A percentile compares a stretch with the other conserved stretches of the same genome.
These are phyloP conservation scores for Habroteleia sp. DNA, from an alignment of 2,888 invertebrate species.

Conservation along the genomic window DNA sequence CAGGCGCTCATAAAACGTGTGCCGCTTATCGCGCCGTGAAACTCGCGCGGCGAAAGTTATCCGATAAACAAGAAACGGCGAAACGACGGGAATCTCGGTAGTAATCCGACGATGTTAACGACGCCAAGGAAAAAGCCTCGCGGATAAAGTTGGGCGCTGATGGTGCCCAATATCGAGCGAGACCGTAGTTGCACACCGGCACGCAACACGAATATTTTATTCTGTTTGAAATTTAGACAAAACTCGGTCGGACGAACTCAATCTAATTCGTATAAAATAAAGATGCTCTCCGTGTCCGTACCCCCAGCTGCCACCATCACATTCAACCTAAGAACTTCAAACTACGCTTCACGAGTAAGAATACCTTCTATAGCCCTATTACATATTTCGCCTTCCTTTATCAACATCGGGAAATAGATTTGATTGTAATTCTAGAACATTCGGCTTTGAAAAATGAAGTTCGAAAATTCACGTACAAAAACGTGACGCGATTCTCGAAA, in stretches of 20 bases:
- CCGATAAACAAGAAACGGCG: slow-evolving; percentile 65
- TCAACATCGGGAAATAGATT: slow-evolving; percentile 39
- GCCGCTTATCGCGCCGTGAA: slow-evolving; percentile 25
- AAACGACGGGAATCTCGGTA: slow-evolving; percentile 24
- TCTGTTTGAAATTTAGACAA: slow-evolving; percentile 54
- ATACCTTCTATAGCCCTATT: too few relatives aligned
- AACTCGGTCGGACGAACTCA: slow-evolving; percentile 34
- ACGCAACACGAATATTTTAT: slow-evolving; percentile 54
- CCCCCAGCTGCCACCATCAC: too few relatives aligned
- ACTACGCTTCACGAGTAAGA: slow-evolving; percentile 14
- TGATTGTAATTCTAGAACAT: slow-evolving; percentile 33
- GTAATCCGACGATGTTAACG: slow-evolving; percentile 48
- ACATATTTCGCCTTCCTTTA: slow-evolving; percentile 36
- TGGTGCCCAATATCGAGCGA: slow-evolving; percentile 22
- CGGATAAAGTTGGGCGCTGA: slow-evolving; percentile 35
- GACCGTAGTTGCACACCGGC: slow-evolving; percentile 12
- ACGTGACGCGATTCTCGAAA: slow-evolving; percentile 31
- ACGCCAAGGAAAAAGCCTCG: slow-evolving; percentile 30
- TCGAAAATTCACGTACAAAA: slow-evolving; percentile 45
- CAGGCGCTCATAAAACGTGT: slow-evolving; percentile 52
- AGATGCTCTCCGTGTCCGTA: slow-evolving; percentile 33
- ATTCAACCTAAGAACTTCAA: slow-evolving; percentile 14
- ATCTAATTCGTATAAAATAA: slow-evolving; percentile 48
- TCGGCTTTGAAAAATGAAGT: slow-evolving; percentile 35
- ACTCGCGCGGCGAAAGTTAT: slow-evolving; percentile 59